Evolutionary conservation across 1,140 invertebrate genomes (phyloP).

Genomic region (Stegodyphus mimosarum): DNA sequence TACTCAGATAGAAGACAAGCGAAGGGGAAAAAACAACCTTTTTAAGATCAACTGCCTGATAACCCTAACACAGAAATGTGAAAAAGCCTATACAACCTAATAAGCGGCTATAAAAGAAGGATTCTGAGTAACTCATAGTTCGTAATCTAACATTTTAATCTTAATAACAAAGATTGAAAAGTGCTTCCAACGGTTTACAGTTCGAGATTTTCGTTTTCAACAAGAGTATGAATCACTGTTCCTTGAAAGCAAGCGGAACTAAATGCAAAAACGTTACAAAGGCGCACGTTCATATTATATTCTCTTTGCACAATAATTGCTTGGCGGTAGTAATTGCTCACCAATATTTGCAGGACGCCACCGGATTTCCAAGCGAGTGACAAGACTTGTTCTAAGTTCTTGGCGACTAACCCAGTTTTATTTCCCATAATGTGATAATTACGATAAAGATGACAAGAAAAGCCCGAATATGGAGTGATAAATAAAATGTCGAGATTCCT

Average conservation of each 20-base stretch:
- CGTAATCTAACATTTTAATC: neutral
- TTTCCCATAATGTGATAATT: neutral
- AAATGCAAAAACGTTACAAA: neutral
- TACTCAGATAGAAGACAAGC: neutral
- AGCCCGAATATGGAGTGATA: no score
- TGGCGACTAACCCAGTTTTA: neutral
- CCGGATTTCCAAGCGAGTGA: neutral
- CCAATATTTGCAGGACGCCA: neutral
- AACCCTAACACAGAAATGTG: neutral
- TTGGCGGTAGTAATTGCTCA: neutral
- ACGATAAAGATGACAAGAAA: no score
- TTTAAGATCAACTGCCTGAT: neutral
- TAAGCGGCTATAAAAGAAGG: neutral
- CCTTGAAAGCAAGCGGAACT: neutral
- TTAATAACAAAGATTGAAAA: conserved; percentile 1
- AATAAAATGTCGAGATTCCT: no score
- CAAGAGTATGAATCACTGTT: neutral
- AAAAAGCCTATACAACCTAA: neutral
- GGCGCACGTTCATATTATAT: neutral
- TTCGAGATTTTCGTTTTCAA: neutral
- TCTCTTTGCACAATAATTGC: neutral
- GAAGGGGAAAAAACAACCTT: neutral
- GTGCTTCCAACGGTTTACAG: neutral
- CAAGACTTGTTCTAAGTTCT: neutral
- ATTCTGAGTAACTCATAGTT: neutral